Base-by-base conservation (phyloP, 2,888 invertebrate genomes). In the Plagodis dolabraria region DNA sequence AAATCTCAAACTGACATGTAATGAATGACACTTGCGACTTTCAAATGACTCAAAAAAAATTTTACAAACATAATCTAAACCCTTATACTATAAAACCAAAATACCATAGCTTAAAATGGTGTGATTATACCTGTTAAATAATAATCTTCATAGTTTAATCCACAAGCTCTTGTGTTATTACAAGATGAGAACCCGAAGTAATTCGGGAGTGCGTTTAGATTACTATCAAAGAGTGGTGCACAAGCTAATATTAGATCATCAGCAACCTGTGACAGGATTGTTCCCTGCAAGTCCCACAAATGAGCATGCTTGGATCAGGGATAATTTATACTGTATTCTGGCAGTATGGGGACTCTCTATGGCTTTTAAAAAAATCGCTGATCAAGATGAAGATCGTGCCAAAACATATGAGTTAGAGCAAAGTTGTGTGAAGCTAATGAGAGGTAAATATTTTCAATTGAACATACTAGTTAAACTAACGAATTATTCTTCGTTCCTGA, bases 311-410 rank as follows among this genome's bases (percentile, higher is more conserved):
- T 99, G 99, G 99, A 97, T 99, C 66, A 94, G 99, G 49, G 99
- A 99, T 86, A 99, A 99, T 93, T 95, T 99, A 0, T 99, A 99
- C 83, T 98, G 98, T 68, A 98, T 99, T 73, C 92, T 99, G 77
- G 97, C 99, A 9, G 98, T 99, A 35, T 99, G 99, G 99, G 99
- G 99, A 0, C 93, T 99, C 10, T 98, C 99, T 0, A 97, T 99
- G 96, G 98, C 99, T 0, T 99, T 99, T 83, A 98, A 98, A 85
- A 99, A 99, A 93, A 98, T 98, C 80, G 99, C 99, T 0, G 99
- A 99, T 86, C 97, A 98, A 83, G 99, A 99, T 91, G 99, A 99
- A 92, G 99, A 99, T 85, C 94, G 99, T 65, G 98, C 99, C 5
- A 99, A 99, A 90, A 98, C 99, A 0, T 99, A 99, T 81, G 99